A percentile compares a stretch with the other conserved stretches of the same genome.
Evolutionary conservation across 1,140 invertebrate species (phyloP).

Genomic region (Atta cephalotes): DNA sequence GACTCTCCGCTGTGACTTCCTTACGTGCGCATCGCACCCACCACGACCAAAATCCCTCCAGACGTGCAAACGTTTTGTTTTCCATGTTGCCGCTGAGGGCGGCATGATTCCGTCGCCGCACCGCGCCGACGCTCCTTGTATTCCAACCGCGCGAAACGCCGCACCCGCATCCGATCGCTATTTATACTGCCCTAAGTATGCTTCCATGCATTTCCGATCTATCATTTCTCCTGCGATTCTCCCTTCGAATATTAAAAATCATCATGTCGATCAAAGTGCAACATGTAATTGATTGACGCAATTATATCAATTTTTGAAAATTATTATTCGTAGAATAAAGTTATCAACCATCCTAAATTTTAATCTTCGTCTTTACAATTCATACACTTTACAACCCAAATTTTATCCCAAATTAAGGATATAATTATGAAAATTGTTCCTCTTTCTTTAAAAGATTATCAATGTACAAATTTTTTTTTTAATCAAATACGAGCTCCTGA

Average conservation of each 20-base stretch:
- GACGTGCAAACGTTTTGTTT: constrained; percentile 59
- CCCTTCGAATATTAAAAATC: neutral
- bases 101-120: neutral
- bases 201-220: neutral
- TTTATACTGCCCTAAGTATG: constrained; percentile 45
- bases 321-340: neutral
- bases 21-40: constrained; percentile 35
- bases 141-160: constrained; percentile 36
- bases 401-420: no score
- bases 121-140: neutral
- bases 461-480: no score
- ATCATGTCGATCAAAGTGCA: neutral
- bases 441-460: neutral
- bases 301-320: neutral
- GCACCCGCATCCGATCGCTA: constrained; percentile 50
- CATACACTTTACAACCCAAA: no score
- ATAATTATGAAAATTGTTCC: no score
- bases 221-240: neutral
- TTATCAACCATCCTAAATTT: no score
- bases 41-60: constrained; percentile 20
- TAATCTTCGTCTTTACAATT: no score
- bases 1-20: constrained; percentile 39
- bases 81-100: constrained; percentile 7
- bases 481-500: no score
- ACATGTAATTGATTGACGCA: neutral